phyloP scores from a whole-genome alignment of 1,140 invertebrate species.

The Trinorchestia longiramus region DNA sequence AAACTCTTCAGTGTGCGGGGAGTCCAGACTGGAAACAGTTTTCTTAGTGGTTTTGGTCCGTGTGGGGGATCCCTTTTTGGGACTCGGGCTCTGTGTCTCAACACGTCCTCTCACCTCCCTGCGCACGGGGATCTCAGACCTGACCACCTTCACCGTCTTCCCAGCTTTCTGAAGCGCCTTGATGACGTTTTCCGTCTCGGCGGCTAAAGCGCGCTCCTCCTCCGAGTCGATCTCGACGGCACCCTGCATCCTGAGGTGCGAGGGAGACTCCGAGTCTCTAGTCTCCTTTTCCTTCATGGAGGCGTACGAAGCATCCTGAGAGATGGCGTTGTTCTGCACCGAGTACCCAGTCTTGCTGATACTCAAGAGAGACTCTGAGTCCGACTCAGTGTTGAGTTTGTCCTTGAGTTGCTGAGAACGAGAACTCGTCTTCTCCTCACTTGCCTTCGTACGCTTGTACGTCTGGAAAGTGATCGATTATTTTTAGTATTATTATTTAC shows the following conservation, averaged over 20 bases:
- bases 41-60: constrained; percentile 55
- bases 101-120: constrained; percentile 51
- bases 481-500: too few relatives aligned
- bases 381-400: constrained; percentile 20
- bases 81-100: constrained; percentile 54
- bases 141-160: constrained; percentile 55
- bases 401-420: constrained; percentile 31
- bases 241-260: constrained; percentile 71
- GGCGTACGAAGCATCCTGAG: constrained; percentile 79
- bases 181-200: constrained; percentile 60
- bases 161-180: constrained; percentile 57
- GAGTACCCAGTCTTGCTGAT: constrained; percentile 62
- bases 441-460: background rate
- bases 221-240: constrained; percentile 60
- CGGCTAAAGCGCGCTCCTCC: constrained; percentile 61
- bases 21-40: constrained; percentile 59
- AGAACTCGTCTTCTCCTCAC: background rate
- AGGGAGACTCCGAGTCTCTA: constrained; percentile 80
- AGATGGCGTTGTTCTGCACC: constrained; percentile 77
- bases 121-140: constrained; percentile 63
- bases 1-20: constrained; percentile 60
- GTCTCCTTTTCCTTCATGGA: constrained; percentile 83
- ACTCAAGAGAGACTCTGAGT: constrained; percentile 56
- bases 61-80: constrained; percentile 59
- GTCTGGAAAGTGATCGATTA: background rate